A percentile compares a stretch with the other conserved stretches of the same genome.
These are phyloP conservation scores for Gerris lacustris DNA, from an alignment of 2,888 invertebrate species.

Conservation along the genomic window DNA sequence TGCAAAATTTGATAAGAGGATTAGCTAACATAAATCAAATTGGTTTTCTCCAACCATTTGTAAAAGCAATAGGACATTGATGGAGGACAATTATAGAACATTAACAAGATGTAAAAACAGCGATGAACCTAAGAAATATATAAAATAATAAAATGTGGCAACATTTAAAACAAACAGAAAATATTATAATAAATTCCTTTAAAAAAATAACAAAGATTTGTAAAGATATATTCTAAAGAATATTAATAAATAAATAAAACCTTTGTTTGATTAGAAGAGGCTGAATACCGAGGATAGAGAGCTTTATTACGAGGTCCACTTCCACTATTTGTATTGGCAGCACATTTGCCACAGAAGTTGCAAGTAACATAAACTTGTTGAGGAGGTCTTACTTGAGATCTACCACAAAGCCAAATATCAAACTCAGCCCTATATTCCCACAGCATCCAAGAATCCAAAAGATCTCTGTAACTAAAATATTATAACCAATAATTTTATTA, in stretches of 20 bases:
- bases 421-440: slow-evolving; percentile 83
- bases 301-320: slow-evolving; percentile 40
- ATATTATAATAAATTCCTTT: too few species aligned
- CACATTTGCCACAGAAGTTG: slow-evolving; percentile 88
- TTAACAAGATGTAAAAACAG: too few species aligned
- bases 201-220: too few species aligned
- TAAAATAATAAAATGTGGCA: too few species aligned
- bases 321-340: slow-evolving; percentile 65
- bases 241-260: slow-evolving; percentile 35
- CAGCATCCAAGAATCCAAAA: slow-evolving; percentile 79
- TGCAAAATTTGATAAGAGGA: too few species aligned
- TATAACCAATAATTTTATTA: neutral
- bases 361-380: slow-evolving; percentile 72
- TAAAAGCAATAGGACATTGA: too few species aligned
- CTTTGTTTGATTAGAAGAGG: slow-evolving; percentile 60
- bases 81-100: too few species aligned
- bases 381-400: slow-evolving; percentile 45
- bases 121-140: too few species aligned
- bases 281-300: slow-evolving; percentile 30
- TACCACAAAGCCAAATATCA: slow-evolving; percentile 61
- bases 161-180: too few species aligned
- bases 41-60: too few species aligned
- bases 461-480: slow-evolving; percentile 56
- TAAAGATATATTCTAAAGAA: too few species aligned
- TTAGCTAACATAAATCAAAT: too few species aligned